Percentiles rank a stretch among this genome's conserved stretches.
Evolutionary conservation across 2,113 vertebrate species (phyloP).

Genomic region (Phalacrocorax aristotelis): DNA sequence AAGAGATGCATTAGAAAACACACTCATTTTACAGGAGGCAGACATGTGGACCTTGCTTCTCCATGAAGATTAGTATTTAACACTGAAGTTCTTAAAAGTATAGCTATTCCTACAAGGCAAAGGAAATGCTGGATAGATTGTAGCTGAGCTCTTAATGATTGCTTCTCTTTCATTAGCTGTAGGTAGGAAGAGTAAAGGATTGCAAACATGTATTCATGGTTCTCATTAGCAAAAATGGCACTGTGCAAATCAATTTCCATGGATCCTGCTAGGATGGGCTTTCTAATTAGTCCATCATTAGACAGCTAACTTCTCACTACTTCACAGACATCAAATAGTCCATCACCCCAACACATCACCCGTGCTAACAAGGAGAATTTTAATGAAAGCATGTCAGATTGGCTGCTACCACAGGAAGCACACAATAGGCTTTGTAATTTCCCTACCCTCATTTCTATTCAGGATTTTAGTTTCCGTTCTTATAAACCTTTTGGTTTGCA

Average conservation of each 20-base stretch:
- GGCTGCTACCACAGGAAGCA: conserved; percentile 33
- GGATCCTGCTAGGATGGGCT: conserved; percentile 60
- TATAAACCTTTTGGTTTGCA: conserved; percentile 38
- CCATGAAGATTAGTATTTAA: not conserved
- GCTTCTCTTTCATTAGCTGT: conserved; percentile 30
- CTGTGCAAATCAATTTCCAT: conserved; percentile 66
- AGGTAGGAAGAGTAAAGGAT: conserved; percentile 23
- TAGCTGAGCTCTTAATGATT: not conserved
- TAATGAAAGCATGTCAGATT: conserved; percentile 62
- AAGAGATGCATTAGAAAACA: not conserved
- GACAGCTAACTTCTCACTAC: conserved; percentile 48
- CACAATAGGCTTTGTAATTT: conserved; percentile 45
- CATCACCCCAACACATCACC: conserved; percentile 7
- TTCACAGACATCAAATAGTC: conserved; percentile 50
- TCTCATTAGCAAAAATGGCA: conserved; percentile 66
- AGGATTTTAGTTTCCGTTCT: conserved; percentile 13
- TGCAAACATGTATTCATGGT: conserved; percentile 40
- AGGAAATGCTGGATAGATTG: not conserved
- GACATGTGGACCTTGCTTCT: not conserved
- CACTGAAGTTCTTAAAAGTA: not conserved
- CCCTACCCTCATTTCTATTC: not conserved
- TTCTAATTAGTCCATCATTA: conserved; percentile 67
- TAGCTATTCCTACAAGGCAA: not conserved
- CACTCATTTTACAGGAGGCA: not conserved
- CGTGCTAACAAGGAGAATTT: conserved; percentile 61